Conservation (phyloP, 2,113 vertebrate species). For the Grallaria varia region DNA sequence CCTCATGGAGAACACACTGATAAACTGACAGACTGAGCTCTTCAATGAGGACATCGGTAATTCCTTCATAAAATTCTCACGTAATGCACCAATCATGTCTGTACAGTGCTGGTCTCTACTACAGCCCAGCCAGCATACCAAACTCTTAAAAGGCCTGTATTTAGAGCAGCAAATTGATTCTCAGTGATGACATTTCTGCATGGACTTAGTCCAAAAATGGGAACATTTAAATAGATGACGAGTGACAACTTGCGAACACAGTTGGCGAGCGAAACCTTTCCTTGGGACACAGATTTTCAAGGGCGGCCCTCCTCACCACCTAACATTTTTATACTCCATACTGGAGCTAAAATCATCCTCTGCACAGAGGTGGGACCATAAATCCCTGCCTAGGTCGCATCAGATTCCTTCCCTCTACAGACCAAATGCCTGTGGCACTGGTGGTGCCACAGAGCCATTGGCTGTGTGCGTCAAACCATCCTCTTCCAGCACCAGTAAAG, state of each 20-base stretch:
- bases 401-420: background rate
- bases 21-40: background rate
- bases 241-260: background rate
- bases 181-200: background rate
- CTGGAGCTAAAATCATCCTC: background rate
- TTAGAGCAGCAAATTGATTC: slow-evolving; percentile 37
- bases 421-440: background rate
- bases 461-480: background rate
- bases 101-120: background rate
- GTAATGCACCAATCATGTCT: background rate
- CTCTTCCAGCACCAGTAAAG: background rate
- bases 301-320: background rate
- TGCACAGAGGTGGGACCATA: background rate
- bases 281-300: background rate
- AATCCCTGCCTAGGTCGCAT: background rate
- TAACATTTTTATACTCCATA: background rate
- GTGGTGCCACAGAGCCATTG: fast-evolving
- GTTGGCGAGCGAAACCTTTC: background rate
- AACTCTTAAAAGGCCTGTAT: background rate
- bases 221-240: background rate
- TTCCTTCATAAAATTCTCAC: background rate
- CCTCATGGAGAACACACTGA: background rate
- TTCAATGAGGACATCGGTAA: background rate
- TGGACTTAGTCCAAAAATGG: background rate
- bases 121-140: background rate